Evolutionary conservation across 2,888 invertebrate species (phyloP).

Genomic region (Phorcus lineatus): DNA sequence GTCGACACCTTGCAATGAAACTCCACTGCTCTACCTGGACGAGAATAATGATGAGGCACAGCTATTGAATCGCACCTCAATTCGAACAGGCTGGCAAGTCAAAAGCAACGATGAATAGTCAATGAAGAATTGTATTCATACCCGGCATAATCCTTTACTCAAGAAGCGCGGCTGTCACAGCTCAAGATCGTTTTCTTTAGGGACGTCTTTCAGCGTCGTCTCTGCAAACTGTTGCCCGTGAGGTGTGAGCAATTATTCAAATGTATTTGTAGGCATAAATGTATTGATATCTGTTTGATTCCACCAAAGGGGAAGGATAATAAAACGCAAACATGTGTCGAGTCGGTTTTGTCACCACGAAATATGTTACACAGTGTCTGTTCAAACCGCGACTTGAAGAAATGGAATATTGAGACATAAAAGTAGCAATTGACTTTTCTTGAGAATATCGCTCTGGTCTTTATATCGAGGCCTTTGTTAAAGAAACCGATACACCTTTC

Average conservation of each 20-base stretch:
- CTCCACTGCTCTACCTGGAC: neutral
- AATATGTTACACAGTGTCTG: neutral
- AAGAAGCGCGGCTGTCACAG: neutral
- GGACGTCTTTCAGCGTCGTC: neutral
- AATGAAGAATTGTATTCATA: conserved; percentile 1
- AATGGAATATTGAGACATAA: neutral
- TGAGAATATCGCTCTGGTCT: neutral
- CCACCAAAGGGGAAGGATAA: neutral
- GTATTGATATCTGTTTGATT: neutral
- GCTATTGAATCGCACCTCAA: neutral
- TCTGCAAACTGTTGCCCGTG: neutral
- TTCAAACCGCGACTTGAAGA: too few species aligned
- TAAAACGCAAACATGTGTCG: conserved; percentile 6
- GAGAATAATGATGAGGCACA: neutral
- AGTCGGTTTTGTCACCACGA: neutral
- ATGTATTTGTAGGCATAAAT: conserved; percentile 9
- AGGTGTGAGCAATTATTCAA: conserved; percentile 5
- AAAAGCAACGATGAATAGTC: neutral
- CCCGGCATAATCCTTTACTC: neutral
- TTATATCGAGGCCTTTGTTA: neutral
- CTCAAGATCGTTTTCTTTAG: conserved; percentile 5
- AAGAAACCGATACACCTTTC: too few species aligned
- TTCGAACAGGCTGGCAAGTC: neutral
- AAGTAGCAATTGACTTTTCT: neutral
- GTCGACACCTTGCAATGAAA: neutral